phyloP scores from a whole-genome alignment of 2,888 invertebrate species.

The Rotaria socialis region DNA sequence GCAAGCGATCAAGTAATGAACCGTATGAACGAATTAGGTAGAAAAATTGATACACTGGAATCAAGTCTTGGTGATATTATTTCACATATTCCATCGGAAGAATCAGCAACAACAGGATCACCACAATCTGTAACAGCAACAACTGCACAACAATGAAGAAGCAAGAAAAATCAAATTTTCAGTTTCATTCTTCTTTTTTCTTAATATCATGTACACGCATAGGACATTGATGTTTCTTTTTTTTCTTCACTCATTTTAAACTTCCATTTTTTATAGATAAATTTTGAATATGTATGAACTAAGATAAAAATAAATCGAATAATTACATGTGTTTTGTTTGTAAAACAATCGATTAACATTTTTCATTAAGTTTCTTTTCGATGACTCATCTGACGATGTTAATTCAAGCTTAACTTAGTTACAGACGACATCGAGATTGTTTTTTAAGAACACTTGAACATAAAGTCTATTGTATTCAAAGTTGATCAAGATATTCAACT shows the following conservation, averaged over 20 bases:
- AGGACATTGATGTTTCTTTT: neutral
- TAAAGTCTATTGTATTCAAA: too few species aligned
- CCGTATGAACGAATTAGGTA: slow-evolving; percentile 31
- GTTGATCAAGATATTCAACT: too few species aligned
- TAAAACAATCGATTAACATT: too few species aligned
- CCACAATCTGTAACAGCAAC: neutral
- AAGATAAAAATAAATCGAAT: too few species aligned
- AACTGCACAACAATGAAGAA: neutral
- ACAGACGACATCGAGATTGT: too few species aligned
- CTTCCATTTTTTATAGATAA: too few species aligned
- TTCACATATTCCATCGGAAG: neutral
- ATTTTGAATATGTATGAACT: too few species aligned
- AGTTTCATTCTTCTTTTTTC: neutral
- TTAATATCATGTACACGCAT: neutral
- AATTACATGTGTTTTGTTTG: too few species aligned
- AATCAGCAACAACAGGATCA: neutral
- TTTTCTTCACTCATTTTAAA: neutral
- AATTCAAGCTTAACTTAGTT: too few species aligned
- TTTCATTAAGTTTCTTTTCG: too few species aligned
- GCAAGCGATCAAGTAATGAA: slow-evolving; percentile 35
- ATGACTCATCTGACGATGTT: too few species aligned
- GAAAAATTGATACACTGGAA: slow-evolving; percentile 3
- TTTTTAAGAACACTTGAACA: too few species aligned
- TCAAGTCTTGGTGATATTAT: neutral
- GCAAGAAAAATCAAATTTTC: neutral